Conservation (phyloP, 2,888 invertebrate species). For the Ennomos quercinarius region DNA sequence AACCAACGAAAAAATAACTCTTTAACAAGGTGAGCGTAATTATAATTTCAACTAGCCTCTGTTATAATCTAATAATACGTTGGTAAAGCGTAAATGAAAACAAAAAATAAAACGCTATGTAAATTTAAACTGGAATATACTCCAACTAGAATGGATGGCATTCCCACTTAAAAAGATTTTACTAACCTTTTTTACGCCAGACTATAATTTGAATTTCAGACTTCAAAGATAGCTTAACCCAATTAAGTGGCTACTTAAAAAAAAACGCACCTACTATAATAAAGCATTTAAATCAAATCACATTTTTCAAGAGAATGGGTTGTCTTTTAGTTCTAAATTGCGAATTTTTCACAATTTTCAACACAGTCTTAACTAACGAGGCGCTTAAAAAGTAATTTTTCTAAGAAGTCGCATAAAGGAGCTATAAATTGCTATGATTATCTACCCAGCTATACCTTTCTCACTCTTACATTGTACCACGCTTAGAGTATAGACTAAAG, state of each 20-base stretch:
- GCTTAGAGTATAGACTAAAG: too few species aligned
- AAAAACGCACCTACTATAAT: constrained; percentile 33
- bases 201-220: constrained; percentile 41
- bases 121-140: constrained; percentile 28
- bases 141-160: constrained; percentile 28
- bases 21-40: constrained; percentile 7
- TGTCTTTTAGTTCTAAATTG: constrained; percentile 20
- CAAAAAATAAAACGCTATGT: constrained; percentile 28
- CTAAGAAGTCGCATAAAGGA: too few species aligned
- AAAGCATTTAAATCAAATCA: constrained; percentile 35
- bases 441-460: too few species aligned
- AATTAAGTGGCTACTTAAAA: constrained; percentile 44
- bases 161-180: constrained; percentile 40
- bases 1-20: constrained; percentile 15
- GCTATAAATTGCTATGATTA: too few species aligned
- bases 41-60: constrained; percentile 19
- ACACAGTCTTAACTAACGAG: constrained; percentile 31
- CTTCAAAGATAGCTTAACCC: constrained; percentile 38
- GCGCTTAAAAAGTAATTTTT: constrained; percentile 23
- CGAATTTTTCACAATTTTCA: constrained; percentile 25
- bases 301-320: constrained; percentile 29
- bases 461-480: too few species aligned
- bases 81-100: constrained; percentile 23
- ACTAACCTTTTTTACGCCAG: constrained; percentile 40
- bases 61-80: constrained; percentile 37